These are phyloP conservation scores for Neelides folsomi DNA, from an alignment of 2,888 invertebrate species.

Conservation along the genomic window DNA sequence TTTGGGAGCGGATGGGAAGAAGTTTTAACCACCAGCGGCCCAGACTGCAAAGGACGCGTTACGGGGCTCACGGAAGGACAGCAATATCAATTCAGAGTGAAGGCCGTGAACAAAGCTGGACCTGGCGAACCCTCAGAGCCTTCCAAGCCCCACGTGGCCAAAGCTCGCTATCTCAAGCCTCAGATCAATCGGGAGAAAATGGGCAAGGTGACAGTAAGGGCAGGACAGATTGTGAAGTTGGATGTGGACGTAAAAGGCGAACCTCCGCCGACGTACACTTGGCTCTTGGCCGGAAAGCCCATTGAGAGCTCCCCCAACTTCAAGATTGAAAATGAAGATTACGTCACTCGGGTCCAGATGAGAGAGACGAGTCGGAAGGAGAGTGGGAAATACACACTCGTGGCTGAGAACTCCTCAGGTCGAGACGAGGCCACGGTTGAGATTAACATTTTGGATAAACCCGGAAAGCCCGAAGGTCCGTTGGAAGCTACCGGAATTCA, in stretches of 20 bases:
- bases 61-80: constrained; percentile 78
- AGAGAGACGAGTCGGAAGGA: constrained; percentile 68
- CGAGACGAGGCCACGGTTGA: constrained; percentile 88
- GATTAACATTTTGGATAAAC: constrained; percentile 72
- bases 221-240: constrained; percentile 76
- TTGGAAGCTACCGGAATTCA: constrained; percentile 79
- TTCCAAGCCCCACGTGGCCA: constrained; percentile 72
- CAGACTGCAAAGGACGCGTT: constrained; percentile 66
- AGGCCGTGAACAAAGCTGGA: constrained; percentile 86
- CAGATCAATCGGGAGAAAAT: constrained; percentile 88
- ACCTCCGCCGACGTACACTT: constrained; percentile 73
- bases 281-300: constrained; percentile 56
- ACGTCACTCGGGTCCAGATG: constrained; percentile 73
- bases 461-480: constrained; percentile 74
- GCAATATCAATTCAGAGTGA: constrained; percentile 85
- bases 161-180: constrained; percentile 80
- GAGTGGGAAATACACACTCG: constrained; percentile 79
- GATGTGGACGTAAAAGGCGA: constrained; percentile 94
- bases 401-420: constrained; percentile 85
- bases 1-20: constrained; percentile 67
- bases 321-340: constrained; percentile 78
- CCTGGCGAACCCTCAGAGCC: constrained; percentile 80
- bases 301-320: constrained; percentile 53
- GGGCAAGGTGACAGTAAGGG: constrained; percentile 71
- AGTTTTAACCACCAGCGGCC: constrained; percentile 57